These are phyloP conservation scores for Rhopalosiphum padi DNA, from an alignment of 1,140 invertebrate species.

Conservation along the genomic window DNA sequence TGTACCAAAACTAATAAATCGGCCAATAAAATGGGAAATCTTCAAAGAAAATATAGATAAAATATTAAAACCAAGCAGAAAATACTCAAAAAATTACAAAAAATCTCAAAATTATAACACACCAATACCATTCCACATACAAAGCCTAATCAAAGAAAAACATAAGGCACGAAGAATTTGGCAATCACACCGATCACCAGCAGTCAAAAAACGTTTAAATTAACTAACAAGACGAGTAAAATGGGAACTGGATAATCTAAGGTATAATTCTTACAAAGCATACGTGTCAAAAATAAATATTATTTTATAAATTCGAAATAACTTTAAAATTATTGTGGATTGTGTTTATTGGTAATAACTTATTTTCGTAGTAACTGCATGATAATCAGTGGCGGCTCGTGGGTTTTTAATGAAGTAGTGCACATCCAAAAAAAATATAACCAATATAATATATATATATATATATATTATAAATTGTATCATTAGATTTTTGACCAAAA, in stretches of 20 bases:
- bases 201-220: constrained; percentile 29
- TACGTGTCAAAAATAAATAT: background rate
- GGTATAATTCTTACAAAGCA: constrained; percentile 15
- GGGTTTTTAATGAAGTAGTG: no score
- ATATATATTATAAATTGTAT: no score
- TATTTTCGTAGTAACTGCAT: no score
- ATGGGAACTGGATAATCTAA: constrained; percentile 23
- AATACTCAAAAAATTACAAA: background rate
- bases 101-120: background rate
- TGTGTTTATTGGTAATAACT: no score
- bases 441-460: no score
- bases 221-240: constrained; percentile 5
- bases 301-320: no score
- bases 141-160: constrained; percentile 21
- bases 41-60: constrained; percentile 33
- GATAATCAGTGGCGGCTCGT: no score
- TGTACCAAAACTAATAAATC: constrained; percentile 11
- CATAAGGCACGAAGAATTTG: constrained; percentile 12
- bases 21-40: constrained; percentile 22
- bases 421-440: no score
- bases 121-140: background rate
- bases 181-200: background rate
- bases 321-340: no score
- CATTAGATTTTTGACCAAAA: no score
- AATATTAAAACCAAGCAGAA: background rate